Percentiles rank a stretch among this genome's conserved stretches.
Conservation (phyloP, 2,113 vertebrate species). For the Perccottus glenii region DNA sequence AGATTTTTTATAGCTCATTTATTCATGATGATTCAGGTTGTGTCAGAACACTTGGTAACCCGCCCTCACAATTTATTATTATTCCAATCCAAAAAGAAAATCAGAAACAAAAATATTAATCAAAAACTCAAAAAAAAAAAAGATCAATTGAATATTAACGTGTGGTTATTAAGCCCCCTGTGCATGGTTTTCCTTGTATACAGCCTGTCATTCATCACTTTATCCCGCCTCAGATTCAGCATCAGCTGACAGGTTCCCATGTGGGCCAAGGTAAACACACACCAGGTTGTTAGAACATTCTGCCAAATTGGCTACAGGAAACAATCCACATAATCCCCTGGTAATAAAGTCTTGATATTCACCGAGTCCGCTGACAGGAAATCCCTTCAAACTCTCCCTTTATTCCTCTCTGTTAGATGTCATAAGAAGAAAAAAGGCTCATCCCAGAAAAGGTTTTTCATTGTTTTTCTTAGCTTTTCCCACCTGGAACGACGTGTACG, state of each 20-base stretch:
- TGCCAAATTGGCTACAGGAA: slow-evolving; percentile 73
- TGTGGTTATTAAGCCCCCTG: background rate
- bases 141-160: background rate
- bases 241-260: slow-evolving; percentile 61
- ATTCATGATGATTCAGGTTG: slow-evolving; percentile 38
- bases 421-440: slow-evolving; percentile 41
- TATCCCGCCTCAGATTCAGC: slow-evolving; percentile 30
- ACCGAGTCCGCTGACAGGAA: slow-evolving; percentile 69
- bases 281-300: slow-evolving; percentile 65
- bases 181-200: slow-evolving; percentile 8
- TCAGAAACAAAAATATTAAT: slow-evolving; percentile 4
- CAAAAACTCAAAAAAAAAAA: background rate
- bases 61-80: slow-evolving; percentile 38
- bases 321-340: slow-evolving; percentile 68
- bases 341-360: slow-evolving; percentile 70
- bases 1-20: slow-evolving; percentile 6
- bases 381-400: slow-evolving; percentile 61
- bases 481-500: background rate
- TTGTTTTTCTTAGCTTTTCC: slow-evolving; percentile 21
- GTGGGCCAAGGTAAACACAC: slow-evolving; percentile 71
- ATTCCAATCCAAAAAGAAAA: slow-evolving; percentile 42
- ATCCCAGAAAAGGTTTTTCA: slow-evolving; percentile 33
- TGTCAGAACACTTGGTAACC: slow-evolving; percentile 44
- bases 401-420: slow-evolving; percentile 39
- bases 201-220: slow-evolving; percentile 36